Conservation (phyloP, 2,113 vertebrate species). For the Labeo catla region DNA sequence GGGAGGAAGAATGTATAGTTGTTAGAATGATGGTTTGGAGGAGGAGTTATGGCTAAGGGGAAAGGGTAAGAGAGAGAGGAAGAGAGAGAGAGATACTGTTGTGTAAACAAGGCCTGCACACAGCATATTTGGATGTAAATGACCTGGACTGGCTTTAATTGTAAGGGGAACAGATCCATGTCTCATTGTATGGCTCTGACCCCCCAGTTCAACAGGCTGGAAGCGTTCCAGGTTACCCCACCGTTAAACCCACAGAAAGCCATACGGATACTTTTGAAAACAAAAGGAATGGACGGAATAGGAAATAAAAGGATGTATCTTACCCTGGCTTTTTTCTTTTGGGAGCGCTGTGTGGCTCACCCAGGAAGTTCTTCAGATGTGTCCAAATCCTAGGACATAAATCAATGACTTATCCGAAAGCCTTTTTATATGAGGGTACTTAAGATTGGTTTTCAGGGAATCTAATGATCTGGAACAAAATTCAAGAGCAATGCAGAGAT, state of each 20-base stretch:
- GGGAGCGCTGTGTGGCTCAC: background rate
- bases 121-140: constrained; percentile 50
- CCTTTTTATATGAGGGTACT: background rate
- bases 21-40: constrained; percentile 38
- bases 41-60: constrained; percentile 34
- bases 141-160: constrained; percentile 19
- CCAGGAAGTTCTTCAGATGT: background rate
- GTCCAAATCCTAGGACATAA: background rate
- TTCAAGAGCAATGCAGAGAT: background rate
- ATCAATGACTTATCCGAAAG: background rate
- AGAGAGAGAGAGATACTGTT: constrained; percentile 49
- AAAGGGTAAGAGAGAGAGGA: constrained; percentile 17
- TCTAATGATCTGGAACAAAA: constrained; percentile 7
- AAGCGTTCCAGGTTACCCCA: constrained; percentile 18
- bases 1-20: constrained; percentile 57
- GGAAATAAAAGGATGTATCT: background rate
- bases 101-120: constrained; percentile 52
- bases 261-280: background rate
- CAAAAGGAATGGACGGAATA: background rate
- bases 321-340: background rate
- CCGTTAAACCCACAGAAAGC: constrained; percentile 1
- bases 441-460: background rate
- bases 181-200: constrained; percentile 31
- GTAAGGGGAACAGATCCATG: background rate
- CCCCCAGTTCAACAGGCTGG: constrained; percentile 5